These are phyloP conservation scores for Heliconius eleuchia DNA, from an alignment of 1,140 invertebrate genomes.

Conservation along the genomic window DNA sequence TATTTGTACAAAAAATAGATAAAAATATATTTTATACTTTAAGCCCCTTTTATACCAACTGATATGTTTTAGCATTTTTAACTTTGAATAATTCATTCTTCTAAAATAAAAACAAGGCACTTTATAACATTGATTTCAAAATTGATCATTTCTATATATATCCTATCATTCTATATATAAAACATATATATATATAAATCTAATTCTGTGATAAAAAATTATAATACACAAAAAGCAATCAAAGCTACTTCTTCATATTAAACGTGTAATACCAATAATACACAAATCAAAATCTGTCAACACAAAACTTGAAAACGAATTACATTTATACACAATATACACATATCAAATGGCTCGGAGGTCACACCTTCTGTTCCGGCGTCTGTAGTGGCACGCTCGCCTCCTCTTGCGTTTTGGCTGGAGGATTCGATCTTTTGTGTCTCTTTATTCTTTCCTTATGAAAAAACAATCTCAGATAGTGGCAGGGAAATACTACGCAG, in stretches of 20 bases:
- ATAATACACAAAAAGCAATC: not conserved
- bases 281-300: not conserved
- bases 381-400: constrained; percentile 65
- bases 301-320: not conserved
- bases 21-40: not conserved
- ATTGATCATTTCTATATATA: too few species aligned
- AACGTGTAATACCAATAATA: not conserved
- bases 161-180: not conserved
- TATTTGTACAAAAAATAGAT: too few species aligned
- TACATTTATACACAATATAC: not conserved
- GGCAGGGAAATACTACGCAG: constrained; percentile 90
- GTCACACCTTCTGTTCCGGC: constrained; percentile 68
- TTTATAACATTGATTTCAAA: not conserved
- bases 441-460: constrained; percentile 85
- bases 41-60: not conserved
- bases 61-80: too few species aligned
- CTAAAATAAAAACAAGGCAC: not conserved
- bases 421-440: constrained; percentile 17
- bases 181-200: too few species aligned
- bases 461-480: constrained; percentile 90
- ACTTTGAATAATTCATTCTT: not conserved
- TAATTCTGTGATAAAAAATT: too few species aligned
- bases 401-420: constrained; percentile 71
- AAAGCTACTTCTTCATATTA: not conserved
- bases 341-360: constrained; percentile 5